Base-by-base conservation (phyloP, 2,113 vertebrate genomes). In the Copsychus sechellarum region DNA sequence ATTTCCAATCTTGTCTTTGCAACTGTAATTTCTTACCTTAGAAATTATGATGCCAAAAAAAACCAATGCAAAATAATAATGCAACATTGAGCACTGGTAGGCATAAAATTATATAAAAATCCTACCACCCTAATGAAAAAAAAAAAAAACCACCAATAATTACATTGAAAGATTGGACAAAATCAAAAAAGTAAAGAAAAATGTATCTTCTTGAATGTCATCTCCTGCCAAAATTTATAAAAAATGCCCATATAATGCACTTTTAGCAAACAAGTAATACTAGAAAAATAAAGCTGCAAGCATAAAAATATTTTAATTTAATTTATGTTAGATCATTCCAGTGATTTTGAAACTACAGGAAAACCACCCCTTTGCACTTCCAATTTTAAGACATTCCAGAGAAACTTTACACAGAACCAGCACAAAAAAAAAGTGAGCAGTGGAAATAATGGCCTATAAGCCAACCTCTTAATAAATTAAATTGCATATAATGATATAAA, bases 401-500 rank as follows among this genome's bases (percentile, higher is more conserved):
- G 24, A 86, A 73, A 48, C 24, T 43, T 88, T 69, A 77, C 50
- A 66, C 13, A 58, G 48, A 92, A 82, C 2, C 12, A 77, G 50
- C 73, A 86, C n/a, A 86, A 86, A 82, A 88, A 82, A 48, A 88
- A 43, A 67, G 14, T 1, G 4, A 83, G 14, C 21, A 70, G 47
- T 4, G 29, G 8, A 94, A 45, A 23, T 26, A 40, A 76, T 12
- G 23, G 23, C 8, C 45, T 71, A 66, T 17, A 88, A 81, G 26
- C 40, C 62, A 79, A 64, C 22, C 11, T 65, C 66, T 91, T 82
- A 90, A 79, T 40, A 82, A 76, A 88, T 76, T 81, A 45, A 71
- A 90, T 94, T 89, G 31, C 17, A 79, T 72, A 72, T 54, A 94
- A 74, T 67, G 18, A 21, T 22, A 53, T 71, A 81, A 87, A 96